phyloP scores from a whole-genome alignment of 2,797 vertebrate genomes.

The Gallinago nigripennis region DNA sequence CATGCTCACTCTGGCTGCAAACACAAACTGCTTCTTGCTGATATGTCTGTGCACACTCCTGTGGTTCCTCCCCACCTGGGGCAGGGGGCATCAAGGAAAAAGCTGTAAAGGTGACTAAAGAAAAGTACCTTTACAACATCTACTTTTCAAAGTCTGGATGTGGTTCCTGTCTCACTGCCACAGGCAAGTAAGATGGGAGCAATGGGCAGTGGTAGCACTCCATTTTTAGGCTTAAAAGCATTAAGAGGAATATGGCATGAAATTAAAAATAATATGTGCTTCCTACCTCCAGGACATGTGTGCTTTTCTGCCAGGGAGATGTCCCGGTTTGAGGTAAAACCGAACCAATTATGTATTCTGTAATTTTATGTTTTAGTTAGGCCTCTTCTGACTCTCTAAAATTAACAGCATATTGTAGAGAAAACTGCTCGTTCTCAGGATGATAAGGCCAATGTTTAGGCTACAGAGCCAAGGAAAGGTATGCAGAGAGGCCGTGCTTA shows the following conservation, averaged over 20 bases:
- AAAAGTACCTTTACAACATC: background rate
- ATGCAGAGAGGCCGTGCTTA: no score
- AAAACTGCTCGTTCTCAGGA: no score
- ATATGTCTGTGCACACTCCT: fast-evolving
- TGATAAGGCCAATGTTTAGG: no score
- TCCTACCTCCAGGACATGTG: background rate
- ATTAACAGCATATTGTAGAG: no score
- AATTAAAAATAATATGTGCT: background rate
- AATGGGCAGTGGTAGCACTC: background rate
- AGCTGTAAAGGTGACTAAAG: background rate
- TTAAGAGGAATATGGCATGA: background rate
- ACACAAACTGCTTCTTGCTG: fast-evolving
- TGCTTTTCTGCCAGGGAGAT: background rate
- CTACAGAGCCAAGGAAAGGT: no score
- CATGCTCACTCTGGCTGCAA: fast-evolving
- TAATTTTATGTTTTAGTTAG: no score
- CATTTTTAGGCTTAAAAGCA: background rate
- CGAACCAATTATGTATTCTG: no score
- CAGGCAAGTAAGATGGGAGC: background rate
- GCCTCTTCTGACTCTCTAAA: no score
- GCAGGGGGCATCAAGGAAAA: background rate
- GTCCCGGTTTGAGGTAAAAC: no score
- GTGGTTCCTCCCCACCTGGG: fast-evolving
- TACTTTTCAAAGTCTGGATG: background rate
- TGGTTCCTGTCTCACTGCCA: background rate